Evolutionary conservation across 2,888 invertebrate genomes (phyloP), one percentile per base, ranked within the genome.

Genomic region (Hyppa rectilinea): DNA sequence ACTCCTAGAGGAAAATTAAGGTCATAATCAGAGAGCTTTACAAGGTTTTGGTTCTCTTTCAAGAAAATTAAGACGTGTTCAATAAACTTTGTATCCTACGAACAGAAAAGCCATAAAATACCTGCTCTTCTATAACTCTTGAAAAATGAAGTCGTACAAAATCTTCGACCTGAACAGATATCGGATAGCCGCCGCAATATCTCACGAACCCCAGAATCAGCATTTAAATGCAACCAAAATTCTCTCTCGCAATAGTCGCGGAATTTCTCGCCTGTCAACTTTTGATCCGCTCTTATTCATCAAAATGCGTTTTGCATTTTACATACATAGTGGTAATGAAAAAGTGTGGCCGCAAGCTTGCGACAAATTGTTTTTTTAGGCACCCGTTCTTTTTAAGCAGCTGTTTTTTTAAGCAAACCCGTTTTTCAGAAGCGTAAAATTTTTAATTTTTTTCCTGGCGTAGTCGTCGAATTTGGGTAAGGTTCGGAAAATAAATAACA

Each of bases 221-320:
- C 77, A 67, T 71, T 75, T 47, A 80, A 75, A 75, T 80, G 53
- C 47, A 14, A 63, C 80, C 14, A 40, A 62, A 75, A 55, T 43
- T 59, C 20, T 53, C 63, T 43, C 34, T 23, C 29, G 20, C 61
- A 80, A 61, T 61, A 71, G 68, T 74, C 73, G 75, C 76, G 10
- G 50, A 85, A 87, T 87, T 83, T 83, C 80, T 81, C 83, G 71
- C 78, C 87, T 90, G 91, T 89, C 91, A 86, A 86, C 86, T 90
- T 88, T 76, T 82, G 78, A 85, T 81, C 60, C 79, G 66, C 82
- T 75, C 78, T 86, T 87, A 89, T 92, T 89, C 88, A 85, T 92
- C 91, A 92, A 87, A 87, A 88, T 85, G 82, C 83, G 72, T 84
- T 84, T 87, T 86, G 81, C 78, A 73, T 83, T 85, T 87, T 79